These are phyloP conservation scores for Chionis minor DNA, from an alignment of 2,113 vertebrate species.

Conservation along the genomic window DNA sequence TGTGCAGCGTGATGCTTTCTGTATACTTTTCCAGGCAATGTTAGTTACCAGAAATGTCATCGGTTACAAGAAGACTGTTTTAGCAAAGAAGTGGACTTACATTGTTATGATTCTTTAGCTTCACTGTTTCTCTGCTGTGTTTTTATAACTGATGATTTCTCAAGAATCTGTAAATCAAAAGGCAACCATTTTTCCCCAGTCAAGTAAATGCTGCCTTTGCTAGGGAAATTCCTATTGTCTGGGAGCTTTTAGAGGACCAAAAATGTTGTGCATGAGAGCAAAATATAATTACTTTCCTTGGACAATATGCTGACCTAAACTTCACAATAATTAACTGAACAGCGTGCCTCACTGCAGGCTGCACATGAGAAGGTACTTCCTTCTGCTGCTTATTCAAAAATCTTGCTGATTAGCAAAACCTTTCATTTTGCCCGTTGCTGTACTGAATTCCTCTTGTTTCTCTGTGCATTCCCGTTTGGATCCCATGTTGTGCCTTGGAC, in stretches of 20 bases:
- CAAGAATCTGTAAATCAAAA: not conserved
- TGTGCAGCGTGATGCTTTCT: not conserved
- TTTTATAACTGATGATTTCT: not conserved
- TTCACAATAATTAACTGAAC: not conserved
- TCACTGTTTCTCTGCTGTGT: not conserved
- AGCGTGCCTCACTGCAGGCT: not conserved
- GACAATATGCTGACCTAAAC: not conserved
- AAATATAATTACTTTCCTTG: not conserved
- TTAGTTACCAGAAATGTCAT: not conserved
- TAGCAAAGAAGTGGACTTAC: not conserved
- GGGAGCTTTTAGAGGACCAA: not conserved
- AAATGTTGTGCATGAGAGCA: not conserved
- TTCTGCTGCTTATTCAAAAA: not conserved
- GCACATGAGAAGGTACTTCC: not conserved
- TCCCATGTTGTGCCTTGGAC: rapidly evolving
- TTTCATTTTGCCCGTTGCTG: not conserved
- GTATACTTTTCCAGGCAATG: not conserved
- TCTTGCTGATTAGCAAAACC: not conserved
- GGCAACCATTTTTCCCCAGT: not conserved
- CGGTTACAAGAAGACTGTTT: not conserved
- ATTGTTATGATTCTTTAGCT: not conserved
- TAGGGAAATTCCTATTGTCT: not conserved
- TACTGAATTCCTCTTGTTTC: not conserved
- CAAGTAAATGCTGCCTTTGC: not conserved
- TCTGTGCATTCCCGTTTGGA: not conserved